A percentile compares a stretch with the other conserved stretches of the same genome.
Evolutionary conservation across 2,113 vertebrate genomes (phyloP).

Genomic region (Mystacornis crossleyi): DNA sequence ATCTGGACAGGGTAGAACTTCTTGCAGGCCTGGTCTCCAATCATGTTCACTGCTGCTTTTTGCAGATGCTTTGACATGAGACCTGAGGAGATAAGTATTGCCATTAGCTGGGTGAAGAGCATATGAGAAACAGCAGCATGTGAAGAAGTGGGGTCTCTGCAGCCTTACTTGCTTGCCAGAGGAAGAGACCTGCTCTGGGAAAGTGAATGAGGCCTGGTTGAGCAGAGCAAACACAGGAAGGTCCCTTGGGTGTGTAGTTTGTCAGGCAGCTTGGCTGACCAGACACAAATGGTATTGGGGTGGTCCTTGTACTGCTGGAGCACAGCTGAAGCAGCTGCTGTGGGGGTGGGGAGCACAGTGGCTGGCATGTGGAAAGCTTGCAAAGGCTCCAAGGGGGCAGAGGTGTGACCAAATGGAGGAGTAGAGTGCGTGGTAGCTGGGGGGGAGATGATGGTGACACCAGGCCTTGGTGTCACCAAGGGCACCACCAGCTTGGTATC

Average conservation of each 20-base stretch:
- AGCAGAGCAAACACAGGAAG: background rate
- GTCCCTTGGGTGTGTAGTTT: background rate
- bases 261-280: background rate
- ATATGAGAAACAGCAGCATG: background rate
- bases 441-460: background rate
- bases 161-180: background rate
- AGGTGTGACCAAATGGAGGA: background rate
- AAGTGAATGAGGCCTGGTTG: background rate
- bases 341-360: background rate
- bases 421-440: background rate
- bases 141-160: background rate
- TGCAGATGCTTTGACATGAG: conserved; percentile 84
- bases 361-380: background rate
- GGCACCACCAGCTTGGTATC: background rate
- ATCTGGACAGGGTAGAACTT: conserved; percentile 86
- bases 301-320: background rate
- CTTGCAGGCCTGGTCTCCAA: conserved; percentile 84
- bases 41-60: conserved; percentile 86
- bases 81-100: conserved; percentile 64
- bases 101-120: background rate
- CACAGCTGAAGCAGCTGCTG: background rate
- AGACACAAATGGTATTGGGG: background rate
- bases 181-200: background rate
- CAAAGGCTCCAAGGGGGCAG: background rate
- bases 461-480: background rate